Conservation (phyloP, 2,888 invertebrate species). For the Synergus japonicus region DNA sequence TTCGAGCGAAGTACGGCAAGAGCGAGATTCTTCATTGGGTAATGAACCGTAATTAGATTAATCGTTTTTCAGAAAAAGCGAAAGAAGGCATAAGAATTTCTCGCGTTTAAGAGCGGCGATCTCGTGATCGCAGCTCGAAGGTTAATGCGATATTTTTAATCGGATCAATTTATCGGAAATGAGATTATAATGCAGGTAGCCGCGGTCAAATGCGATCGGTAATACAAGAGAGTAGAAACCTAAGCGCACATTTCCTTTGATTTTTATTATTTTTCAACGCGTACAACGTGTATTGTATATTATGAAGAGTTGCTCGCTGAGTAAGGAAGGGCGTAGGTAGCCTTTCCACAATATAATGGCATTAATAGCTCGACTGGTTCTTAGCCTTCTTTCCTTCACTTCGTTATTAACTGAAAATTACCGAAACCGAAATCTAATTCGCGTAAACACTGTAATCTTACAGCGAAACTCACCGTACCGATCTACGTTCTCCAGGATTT, state of each 20-base stretch:
- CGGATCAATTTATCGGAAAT: slow-evolving; percentile 72
- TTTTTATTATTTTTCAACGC: background rate
- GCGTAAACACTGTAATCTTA: slow-evolving; percentile 73
- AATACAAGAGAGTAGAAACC: slow-evolving; percentile 57
- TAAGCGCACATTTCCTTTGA: slow-evolving; percentile 40
- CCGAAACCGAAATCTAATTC: slow-evolving; percentile 75
- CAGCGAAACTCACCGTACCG: slow-evolving; percentile 50
- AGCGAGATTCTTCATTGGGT: slow-evolving; percentile 39
- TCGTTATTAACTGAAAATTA: slow-evolving; percentile 75
- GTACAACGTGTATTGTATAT: slow-evolving; percentile 41
- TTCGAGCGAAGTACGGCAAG: slow-evolving; percentile 18
- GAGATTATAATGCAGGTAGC: slow-evolving; percentile 72
- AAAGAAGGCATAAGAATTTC: slow-evolving; percentile 31
- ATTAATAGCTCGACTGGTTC: slow-evolving; percentile 63
- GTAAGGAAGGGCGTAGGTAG: slow-evolving; percentile 58
- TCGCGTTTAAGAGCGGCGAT: slow-evolving; percentile 11
- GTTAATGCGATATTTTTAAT: slow-evolving; percentile 59
- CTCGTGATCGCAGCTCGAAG: slow-evolving; percentile 19
- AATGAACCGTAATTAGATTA: slow-evolving; percentile 39
- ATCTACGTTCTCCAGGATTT: slow-evolving; percentile 23
- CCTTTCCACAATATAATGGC: slow-evolving; percentile 65
- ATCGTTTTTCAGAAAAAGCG: slow-evolving; percentile 41
- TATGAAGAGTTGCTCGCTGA: slow-evolving; percentile 41
- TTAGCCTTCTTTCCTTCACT: slow-evolving; percentile 52
- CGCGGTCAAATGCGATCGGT: slow-evolving; percentile 65